A percentile compares a stretch with the other conserved stretches of the same genome.
phyloP scores from a whole-genome alignment of 2,113 vertebrate genomes.

The Brienomyrus brachyistius region DNA sequence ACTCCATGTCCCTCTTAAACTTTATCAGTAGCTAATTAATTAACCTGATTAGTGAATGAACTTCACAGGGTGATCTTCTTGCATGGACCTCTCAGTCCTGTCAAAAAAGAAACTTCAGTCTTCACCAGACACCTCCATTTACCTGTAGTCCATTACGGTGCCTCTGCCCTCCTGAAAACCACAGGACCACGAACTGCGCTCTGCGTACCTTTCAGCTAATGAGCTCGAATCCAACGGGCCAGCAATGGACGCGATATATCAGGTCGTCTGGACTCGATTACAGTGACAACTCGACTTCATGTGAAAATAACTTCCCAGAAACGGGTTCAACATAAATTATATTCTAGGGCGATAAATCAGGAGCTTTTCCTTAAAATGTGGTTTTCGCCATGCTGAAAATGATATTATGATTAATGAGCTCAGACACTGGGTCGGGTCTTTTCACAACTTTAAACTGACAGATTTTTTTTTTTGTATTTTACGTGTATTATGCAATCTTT shows the following conservation, averaged over 20 bases:
- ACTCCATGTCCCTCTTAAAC: not conserved
- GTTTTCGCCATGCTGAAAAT: not conserved
- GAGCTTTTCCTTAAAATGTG: not conserved
- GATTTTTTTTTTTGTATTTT: not conserved
- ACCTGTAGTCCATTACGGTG: not conserved
- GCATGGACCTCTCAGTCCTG: not conserved
- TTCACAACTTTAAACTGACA: not conserved
- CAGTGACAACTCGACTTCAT: not conserved
- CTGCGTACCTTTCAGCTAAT: not conserved
- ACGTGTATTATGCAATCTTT: not conserved
- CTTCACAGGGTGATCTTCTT: not conserved
- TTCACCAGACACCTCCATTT: not conserved
- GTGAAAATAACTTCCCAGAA: not conserved
- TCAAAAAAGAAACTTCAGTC: not conserved
- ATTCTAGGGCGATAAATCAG: not conserved
- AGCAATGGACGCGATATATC: not conserved
- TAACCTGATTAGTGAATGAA: not conserved
- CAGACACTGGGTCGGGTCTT: not conserved
- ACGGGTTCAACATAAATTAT: not conserved
- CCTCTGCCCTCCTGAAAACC: not conserved
- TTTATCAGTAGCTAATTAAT: not conserved
- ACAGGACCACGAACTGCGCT: not conserved
- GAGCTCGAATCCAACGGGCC: not conserved
- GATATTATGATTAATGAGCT: not conserved
- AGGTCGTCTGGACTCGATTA: not conserved